Evolutionary conservation across 1,140 invertebrate species (phyloP), one percentile per base, ranked within the genome.

Genomic region (Leucophenga varia): DNA sequence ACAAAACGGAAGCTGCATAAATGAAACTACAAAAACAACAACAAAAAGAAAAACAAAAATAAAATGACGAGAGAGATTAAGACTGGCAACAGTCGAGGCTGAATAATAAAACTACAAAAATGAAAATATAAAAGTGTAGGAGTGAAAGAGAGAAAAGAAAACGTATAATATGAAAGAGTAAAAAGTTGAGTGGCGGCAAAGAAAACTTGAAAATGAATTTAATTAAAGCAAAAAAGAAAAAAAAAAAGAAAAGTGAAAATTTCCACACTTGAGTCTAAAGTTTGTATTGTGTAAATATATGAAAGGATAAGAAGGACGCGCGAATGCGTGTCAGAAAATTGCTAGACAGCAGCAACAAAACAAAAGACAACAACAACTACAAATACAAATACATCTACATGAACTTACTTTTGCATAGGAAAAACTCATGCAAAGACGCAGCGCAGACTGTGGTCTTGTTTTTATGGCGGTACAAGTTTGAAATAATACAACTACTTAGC

Each of bases 131-230:
- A 67, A 60, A 64, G 17, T 68, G 47, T 57, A 46, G 52, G 53
- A 58, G 60, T 52, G 52, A 47, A 55, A 51, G n/a, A 34, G 17
- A 34, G n/a, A 34, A 16, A 34, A 13, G n/a, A 34, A 13, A 34
- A 34, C 32, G 32, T 34, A 34, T 34, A 16, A n/a, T 7, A 30
- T n/a, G n/a, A 13, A 16, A 34, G n/a, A 36, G 36, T 38, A 48
- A 53, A 43, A 25, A 25, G 22, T 25, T 34, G 17, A 34, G 10
- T 13, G 17, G 32, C 17, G 17, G 17, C 17, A 42, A 53, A 60
- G 52, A 58, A 51, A 68, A 69, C 58, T 69, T 61, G 47, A 70
- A 61, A 59, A 69, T 57, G 61, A 69, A 69, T 69, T 69, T 69
- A 69, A 69, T 69, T 69, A 69, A 65, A 52, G 54, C 51, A 61